A percentile compares a stretch with the other conserved stretches of the same genome.
These are phyloP conservation scores for Platysternon megacephalum DNA, from an alignment of 2,113 vertebrate genomes.

Conservation along the genomic window DNA sequence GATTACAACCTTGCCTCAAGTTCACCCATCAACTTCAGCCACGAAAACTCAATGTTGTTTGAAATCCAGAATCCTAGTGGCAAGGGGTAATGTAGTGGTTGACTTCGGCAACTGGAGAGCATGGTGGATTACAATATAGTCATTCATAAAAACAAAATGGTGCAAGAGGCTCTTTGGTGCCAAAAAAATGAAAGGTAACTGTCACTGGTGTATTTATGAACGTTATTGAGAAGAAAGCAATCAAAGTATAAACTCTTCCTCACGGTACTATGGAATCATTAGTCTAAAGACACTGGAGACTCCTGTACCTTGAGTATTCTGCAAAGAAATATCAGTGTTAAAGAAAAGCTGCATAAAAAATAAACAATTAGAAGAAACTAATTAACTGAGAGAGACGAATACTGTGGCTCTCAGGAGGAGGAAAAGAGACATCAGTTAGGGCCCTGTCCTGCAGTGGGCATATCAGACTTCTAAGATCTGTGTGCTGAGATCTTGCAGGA, in stretches of 20 bases:
- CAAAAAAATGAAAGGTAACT: slow-evolving; percentile 29
- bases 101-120: slow-evolving; percentile 47
- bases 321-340: slow-evolving; percentile 47
- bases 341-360: slow-evolving; percentile 62
- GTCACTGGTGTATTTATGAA: slow-evolving; percentile 61
- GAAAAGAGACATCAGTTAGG: background rate
- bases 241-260: slow-evolving; percentile 56
- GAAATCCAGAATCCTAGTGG: slow-evolving; percentile 61
- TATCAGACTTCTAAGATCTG: slow-evolving; percentile 43
- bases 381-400: slow-evolving; percentile 21
- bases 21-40: slow-evolving; percentile 62
- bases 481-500: slow-evolving; percentile 45
- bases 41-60: slow-evolving; percentile 59
- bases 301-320: slow-evolving; percentile 40
- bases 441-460: slow-evolving; percentile 60
- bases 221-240: slow-evolving; percentile 55
- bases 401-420: background rate
- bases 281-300: slow-evolving; percentile 46
- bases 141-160: slow-evolving; percentile 66
- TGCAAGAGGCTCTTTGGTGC: slow-evolving; percentile 72
- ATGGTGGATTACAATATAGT: slow-evolving; percentile 66
- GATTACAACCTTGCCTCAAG: slow-evolving; percentile 75
- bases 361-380: slow-evolving; percentile 14
- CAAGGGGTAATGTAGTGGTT: slow-evolving; percentile 44
- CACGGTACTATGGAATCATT: slow-evolving; percentile 29